Conservation (phyloP, 2,888 invertebrate species). For the Ganaspis brasiliensis region DNA sequence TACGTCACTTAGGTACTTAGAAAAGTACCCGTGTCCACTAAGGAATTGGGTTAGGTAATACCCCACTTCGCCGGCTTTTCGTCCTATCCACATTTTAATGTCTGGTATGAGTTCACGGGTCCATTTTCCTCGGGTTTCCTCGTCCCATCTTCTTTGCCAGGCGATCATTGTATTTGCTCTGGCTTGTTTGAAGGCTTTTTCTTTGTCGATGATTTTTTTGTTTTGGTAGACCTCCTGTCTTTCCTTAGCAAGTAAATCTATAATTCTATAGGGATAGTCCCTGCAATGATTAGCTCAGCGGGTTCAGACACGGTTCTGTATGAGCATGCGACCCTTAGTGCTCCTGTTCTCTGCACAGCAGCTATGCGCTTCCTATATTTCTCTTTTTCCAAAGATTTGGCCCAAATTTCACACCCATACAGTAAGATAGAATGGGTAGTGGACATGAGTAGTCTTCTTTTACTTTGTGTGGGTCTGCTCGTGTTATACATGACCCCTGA, state of each 20-base stretch:
- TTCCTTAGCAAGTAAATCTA: background rate
- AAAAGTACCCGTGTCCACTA: constrained; percentile 62
- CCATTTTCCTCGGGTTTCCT: constrained; percentile 42
- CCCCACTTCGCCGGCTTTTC: constrained; percentile 47
- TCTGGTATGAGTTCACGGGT: constrained; percentile 17
- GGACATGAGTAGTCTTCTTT: too few species aligned
- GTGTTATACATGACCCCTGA: background rate
- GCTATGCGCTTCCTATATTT: too few species aligned
- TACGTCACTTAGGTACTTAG: too few species aligned
- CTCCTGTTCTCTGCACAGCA: background rate
- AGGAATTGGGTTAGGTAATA: constrained; percentile 62
- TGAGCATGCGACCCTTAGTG: too few species aligned
- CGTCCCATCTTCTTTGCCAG: constrained; percentile 48
- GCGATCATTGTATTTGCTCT: background rate
- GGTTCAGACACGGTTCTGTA: constrained; percentile 5
- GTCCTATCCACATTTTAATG: too few species aligned
- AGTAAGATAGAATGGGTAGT: too few species aligned
- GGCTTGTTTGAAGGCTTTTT: constrained; percentile 10
- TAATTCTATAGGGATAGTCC: constrained; percentile 15
- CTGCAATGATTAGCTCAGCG: background rate
- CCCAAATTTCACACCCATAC: too few species aligned
- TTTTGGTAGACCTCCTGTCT: background rate
- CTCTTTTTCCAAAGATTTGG: too few species aligned
- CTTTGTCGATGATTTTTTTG: background rate
- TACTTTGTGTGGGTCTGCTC: background rate